A percentile compares a stretch with the other conserved stretches of the same genome.
phyloP scores from a whole-genome alignment of 2,797 vertebrate genomes.

The Myotis myotis region DNA sequence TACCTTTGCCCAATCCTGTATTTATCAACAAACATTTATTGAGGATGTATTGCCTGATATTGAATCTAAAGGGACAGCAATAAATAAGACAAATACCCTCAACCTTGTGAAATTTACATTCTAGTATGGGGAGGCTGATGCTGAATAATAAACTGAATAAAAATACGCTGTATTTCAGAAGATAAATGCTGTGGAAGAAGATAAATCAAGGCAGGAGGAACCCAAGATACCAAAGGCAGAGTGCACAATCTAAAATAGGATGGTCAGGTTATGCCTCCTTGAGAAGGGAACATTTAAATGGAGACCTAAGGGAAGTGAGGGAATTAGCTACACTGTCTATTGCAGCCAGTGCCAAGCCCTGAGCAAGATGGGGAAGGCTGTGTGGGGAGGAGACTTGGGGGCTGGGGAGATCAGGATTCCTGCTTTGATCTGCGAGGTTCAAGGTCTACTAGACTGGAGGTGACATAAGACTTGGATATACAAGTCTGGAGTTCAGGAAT shows the following conservation, averaged over 20 bases:
- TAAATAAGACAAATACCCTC: not conserved
- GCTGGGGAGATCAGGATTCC: not conserved
- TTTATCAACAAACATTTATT: not conserved
- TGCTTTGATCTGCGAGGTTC: not conserved
- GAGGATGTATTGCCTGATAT: not conserved
- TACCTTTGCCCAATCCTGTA: not conserved
- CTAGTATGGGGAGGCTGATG: not conserved
- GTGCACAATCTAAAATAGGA: not conserved
- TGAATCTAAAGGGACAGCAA: not conserved
- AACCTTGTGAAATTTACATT: not conserved
- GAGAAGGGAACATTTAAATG: not conserved
- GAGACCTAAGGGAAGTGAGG: not conserved
- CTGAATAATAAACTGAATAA: not conserved
- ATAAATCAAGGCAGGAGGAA: not conserved
- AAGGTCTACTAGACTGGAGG: not conserved
- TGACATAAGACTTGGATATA: not conserved
- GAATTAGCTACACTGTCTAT: fast-evolving
- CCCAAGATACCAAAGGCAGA: not conserved
- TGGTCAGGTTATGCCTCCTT: not conserved
- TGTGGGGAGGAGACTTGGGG: not conserved
- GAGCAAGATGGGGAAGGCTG: not conserved
- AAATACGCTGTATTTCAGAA: not conserved
- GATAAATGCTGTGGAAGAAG: not conserved
- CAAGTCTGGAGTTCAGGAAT: not conserved
- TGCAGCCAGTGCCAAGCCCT: not conserved